Evolutionary conservation across 23 tunicate species (phyloP).

Genomic region (Styela plicata): DNA sequence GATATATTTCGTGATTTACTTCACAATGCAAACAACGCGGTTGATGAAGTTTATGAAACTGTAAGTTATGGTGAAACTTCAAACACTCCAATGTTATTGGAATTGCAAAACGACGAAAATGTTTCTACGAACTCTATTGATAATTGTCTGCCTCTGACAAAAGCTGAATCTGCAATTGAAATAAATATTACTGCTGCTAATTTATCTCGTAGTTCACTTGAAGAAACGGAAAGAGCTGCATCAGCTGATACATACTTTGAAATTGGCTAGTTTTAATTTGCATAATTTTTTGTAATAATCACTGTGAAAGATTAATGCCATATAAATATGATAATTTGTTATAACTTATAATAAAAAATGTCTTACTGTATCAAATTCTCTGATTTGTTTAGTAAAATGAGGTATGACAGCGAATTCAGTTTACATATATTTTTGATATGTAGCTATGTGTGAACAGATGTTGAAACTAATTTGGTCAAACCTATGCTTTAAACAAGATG

Average conservation of each 20-base stretch:
- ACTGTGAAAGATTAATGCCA: neutral
- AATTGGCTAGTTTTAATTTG: neutral
- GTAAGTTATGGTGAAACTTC: neutral
- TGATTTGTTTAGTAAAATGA: too few species aligned
- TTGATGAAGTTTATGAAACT: neutral
- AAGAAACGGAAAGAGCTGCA: neutral
- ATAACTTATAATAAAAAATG: too few species aligned
- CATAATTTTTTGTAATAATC: neutral
- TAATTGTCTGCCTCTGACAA: neutral
- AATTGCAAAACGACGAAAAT: neutral
- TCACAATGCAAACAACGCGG: neutral
- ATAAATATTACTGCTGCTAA: neutral
- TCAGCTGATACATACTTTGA: constrained; percentile 8
- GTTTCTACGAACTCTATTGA: neutral
- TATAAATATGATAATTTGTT: too few species aligned
- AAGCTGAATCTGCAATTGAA: neutral
- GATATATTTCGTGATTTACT: constrained; percentile 7
- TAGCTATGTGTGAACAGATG: too few species aligned
- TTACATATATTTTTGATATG: too few species aligned
- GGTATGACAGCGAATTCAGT: too few species aligned
- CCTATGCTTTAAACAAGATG: too few species aligned
- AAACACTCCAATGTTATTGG: neutral
- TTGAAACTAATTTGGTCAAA: too few species aligned
- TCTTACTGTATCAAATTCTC: too few species aligned
- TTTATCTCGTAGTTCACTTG: neutral